Base-by-base conservation (phyloP, 1,140 invertebrate genomes). In the Drosophila murphyi region DNA sequence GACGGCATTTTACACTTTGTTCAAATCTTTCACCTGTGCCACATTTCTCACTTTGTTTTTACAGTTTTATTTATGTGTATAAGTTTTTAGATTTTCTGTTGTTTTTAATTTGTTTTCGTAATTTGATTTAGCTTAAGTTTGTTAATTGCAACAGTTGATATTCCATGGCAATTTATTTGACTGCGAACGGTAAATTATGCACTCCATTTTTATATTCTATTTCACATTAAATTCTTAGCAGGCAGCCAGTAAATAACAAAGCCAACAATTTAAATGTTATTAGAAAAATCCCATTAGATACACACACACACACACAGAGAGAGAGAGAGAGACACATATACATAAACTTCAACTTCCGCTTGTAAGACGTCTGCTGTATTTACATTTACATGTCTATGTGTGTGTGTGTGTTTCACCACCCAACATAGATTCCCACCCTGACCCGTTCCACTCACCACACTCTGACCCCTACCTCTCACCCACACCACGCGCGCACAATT, bases 251-350 rank as follows among this genome's bases (percentile, higher is more conserved):
- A 76, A 80, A 71, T 51, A 76, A 80, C 68, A 85, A 73, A 55
- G 80, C 59, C 73, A 83, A 87, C 80, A 89, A 83, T 88, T 88
- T 83, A 83, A 89, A 88, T 89, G 80, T 83, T 89, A 88, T 88
- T 88, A 80, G 85, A 89, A 88, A 20, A 89, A 88, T 83, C 83
- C 83, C 85, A 87, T 88, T 88, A 89, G 85, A 89, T 88, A 86
- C 78, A 86, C 73, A 85, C 62, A 72, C 65, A 85, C 50, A 80
- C 56, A 70, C 57, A 67, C 43, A 62, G 50, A 74, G 7, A 43
- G 20, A 50, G 37, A 43, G 12, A 41, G 20, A 50, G 37, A 43
- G 12, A 41, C 45, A 50, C 47, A 20, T 37, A 34, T 43, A 32
- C 45, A 39, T 35, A 47, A 51, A 79, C 82, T 87, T 86, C 82